These are phyloP conservation scores for Vannuccia rotundouncinata DNA, from an alignment of 2,888 invertebrate species.

Conservation along the genomic window DNA sequence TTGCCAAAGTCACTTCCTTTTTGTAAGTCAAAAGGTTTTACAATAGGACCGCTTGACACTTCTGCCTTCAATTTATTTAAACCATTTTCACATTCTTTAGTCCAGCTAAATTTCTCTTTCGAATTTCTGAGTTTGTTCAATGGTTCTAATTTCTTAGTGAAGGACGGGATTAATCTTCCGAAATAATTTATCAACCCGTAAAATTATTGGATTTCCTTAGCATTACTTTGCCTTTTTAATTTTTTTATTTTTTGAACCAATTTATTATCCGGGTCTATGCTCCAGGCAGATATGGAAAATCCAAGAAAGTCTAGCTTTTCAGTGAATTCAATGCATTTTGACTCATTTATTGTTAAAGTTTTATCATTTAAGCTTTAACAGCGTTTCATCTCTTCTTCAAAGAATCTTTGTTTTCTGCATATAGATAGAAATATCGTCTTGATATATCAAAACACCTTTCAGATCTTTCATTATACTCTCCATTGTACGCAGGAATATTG, in stretches of 20 bases:
- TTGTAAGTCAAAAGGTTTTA: slow-evolving; percentile 31
- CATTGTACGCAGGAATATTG: slow-evolving; percentile 35
- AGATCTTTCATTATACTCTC: slow-evolving; percentile 29
- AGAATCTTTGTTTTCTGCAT: slow-evolving; percentile 27
- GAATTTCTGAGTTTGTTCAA: slow-evolving; percentile 37
- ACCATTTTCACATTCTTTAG: slow-evolving; percentile 34
- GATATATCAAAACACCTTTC: slow-evolving; percentile 37
- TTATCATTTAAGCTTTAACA: slow-evolving; percentile 34
- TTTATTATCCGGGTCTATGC: slow-evolving; percentile 28
- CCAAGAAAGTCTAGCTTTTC: slow-evolving; percentile 34
- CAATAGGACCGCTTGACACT: slow-evolving; percentile 29
- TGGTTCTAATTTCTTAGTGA: slow-evolving; percentile 35
- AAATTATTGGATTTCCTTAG: slow-evolving; percentile 34
- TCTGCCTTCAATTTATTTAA: slow-evolving; percentile 35
- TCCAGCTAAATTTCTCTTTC: slow-evolving; percentile 21
- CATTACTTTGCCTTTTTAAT: slow-evolving; percentile 29
- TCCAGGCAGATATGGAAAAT: not conserved
- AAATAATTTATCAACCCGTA: slow-evolving; percentile 35
- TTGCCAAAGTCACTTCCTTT: slow-evolving; percentile 34
- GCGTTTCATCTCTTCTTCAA: slow-evolving; percentile 29
- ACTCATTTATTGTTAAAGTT: slow-evolving; percentile 33
- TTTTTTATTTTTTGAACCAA: slow-evolving; percentile 30
- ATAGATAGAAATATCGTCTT: slow-evolving; percentile 36
- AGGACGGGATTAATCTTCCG: slow-evolving; percentile 36
- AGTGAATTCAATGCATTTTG: slow-evolving; percentile 35